Base-by-base conservation (phyloP, 2,797 vertebrate genomes). In the Phoeniculus purpureus region DNA sequence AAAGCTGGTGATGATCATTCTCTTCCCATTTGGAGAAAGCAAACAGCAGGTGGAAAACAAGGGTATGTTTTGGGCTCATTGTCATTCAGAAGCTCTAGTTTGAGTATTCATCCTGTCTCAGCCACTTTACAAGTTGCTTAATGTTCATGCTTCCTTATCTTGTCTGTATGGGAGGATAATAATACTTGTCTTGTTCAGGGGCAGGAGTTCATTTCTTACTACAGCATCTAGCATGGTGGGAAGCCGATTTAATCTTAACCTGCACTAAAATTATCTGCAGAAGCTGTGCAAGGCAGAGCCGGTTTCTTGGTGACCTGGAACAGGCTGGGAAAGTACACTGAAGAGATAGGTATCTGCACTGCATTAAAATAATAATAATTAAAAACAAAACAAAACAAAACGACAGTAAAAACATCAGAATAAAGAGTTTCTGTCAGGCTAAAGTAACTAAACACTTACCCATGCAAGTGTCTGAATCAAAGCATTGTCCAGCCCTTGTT, bases 401-500 rank as follows among this genome's bases (percentile, higher is more conserved):
- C 51, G 12, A 45, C 17, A 47, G 55, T 52, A 9, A 23, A n/a
- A 32, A 9, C 47, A 21, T 3, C 37, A 71, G 32, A 85, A 67
- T 73, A 78, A 75, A 61, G 7, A 22, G 20, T 71, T 88, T 47
- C 32, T 83, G 11, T 66, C 76, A 56, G 29, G 37, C 67, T 75
- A 56, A 90, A 93, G 61, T 85, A 92, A 78, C n/a, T 40, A 71
- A 12, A 58, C 31, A 52, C 25, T 94, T 76, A 84, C 1, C 40
- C 34, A 48, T 84, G 56, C n/a, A 89, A 80, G 32, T n/a, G 14
- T 22, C 64, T 45, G 61, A 93, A 92, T 40, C n/a, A 87, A 89
- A 92, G 61, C 80, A 55, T 37, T 87, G 81, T 52, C 61, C 60
- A 73, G 56, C 19, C 62, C 85, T 89, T 90, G 73, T 72, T 89